Evolutionary conservation across 2,888 invertebrate species (phyloP).

Genomic region (Anthoptus insignis): DNA sequence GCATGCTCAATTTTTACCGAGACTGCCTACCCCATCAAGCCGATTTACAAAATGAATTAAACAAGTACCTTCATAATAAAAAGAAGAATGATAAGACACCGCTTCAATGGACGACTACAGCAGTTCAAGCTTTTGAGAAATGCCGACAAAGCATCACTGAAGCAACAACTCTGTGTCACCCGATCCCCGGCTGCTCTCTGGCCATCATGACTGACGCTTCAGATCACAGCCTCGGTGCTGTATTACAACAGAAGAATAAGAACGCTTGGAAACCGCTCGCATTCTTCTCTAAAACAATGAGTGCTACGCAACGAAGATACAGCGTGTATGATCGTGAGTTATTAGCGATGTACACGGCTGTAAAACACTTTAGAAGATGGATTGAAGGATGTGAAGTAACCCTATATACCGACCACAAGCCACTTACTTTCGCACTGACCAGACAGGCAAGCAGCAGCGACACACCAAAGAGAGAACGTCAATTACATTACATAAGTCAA

Average conservation of each 20-base stretch:
- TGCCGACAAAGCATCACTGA: conserved; percentile 38
- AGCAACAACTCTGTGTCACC: conserved; percentile 39
- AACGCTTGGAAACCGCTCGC: conserved; percentile 44
- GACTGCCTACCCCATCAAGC: not conserved
- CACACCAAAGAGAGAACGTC: conserved; percentile 39
- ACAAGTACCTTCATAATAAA: conserved; percentile 42
- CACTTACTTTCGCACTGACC: conserved; percentile 37
- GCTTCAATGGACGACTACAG: conserved; percentile 36
- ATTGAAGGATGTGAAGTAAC: conserved; percentile 39
- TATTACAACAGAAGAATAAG: conserved; percentile 42
- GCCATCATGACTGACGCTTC: conserved; percentile 47
- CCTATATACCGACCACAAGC: conserved; percentile 46
- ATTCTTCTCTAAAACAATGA: conserved; percentile 46
- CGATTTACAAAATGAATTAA: conserved; percentile 30
- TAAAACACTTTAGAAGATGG: conserved; percentile 40
- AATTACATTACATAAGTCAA: conserved; percentile 41
- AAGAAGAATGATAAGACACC: conserved; percentile 46
- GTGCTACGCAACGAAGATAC: conserved; percentile 41
- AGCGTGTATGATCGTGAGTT: conserved; percentile 48
- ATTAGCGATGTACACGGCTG: conserved; percentile 46
- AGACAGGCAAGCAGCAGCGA: conserved; percentile 34
- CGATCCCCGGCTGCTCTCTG: conserved; percentile 35
- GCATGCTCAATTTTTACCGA: conserved; percentile 1
- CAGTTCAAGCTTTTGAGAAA: conserved; percentile 40
- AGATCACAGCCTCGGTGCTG: conserved; percentile 42